phyloP scores from a whole-genome alignment of 2,797 vertebrate genomes.

The Gymnoscopelus braueri region DNA sequence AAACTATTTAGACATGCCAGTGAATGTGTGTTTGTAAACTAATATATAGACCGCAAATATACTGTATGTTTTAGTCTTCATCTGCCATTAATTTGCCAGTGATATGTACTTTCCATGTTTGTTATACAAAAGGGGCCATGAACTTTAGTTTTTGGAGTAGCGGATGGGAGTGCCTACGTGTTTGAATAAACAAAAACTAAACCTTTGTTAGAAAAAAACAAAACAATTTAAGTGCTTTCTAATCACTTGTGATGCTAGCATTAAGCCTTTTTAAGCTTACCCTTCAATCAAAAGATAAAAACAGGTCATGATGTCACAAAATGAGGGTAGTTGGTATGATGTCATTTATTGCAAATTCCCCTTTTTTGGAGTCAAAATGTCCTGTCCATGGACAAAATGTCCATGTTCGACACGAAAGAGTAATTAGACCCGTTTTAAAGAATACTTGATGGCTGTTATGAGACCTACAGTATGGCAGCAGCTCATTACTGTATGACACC shows the following conservation, averaged over 20 bases:
- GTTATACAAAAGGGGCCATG: constrained; percentile 45
- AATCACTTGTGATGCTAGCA: constrained; percentile 43
- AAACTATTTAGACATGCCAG: constrained; percentile 64
- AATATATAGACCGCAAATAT: constrained; percentile 46
- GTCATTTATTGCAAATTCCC: constrained; percentile 34
- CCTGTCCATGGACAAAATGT: too few relatives aligned
- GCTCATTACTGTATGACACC: constrained; percentile 54
- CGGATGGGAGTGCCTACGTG: constrained; percentile 67
- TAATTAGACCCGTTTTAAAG: constrained; percentile 37
- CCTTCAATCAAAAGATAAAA: constrained; percentile 45
- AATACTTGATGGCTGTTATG: constrained; percentile 45
- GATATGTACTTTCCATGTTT: constrained; percentile 48
- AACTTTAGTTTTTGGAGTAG: constrained; percentile 55
- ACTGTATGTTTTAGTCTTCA: constrained; percentile 52
- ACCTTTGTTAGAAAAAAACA: constrained; percentile 37
- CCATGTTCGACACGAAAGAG: constrained; percentile 41
- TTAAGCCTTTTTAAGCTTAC: constrained; percentile 51
- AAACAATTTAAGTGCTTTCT: constrained; percentile 60
- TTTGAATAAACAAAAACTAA: constrained; percentile 46
- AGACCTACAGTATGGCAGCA: constrained; percentile 58
- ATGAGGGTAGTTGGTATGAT: constrained; percentile 59
- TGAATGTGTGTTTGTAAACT: constrained; percentile 74
- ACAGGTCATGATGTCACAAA: constrained; percentile 51
- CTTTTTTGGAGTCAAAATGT: constrained; percentile 54
- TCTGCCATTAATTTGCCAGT: constrained; percentile 42